Evolutionary conservation across 1,140 invertebrate genomes (phyloP).

Genomic region (Penaeus japonicus): DNA sequence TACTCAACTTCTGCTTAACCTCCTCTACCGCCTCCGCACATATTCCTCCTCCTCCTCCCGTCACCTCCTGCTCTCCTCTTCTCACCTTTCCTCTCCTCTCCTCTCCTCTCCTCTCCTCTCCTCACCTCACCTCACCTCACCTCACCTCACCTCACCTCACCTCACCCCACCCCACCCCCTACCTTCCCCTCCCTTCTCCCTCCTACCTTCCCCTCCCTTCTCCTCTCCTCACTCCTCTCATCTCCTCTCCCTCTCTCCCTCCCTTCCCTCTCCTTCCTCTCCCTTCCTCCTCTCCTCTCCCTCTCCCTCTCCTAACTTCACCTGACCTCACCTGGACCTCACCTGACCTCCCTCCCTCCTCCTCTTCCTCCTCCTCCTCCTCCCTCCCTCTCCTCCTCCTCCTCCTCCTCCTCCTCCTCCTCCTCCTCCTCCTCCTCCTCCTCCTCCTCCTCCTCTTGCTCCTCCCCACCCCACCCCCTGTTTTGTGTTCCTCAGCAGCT

Average conservation of each 20-base stretch:
- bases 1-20: neutral
- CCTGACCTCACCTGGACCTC: no score
- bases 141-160: no score
- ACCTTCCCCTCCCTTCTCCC: no score
- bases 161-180: no score
- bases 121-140: no score
- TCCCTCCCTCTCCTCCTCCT: neutral
- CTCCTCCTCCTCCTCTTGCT: neutral
- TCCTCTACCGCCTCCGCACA: neutral
- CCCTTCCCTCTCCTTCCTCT: neutral
- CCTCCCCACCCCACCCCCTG: neutral
- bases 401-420: neutral
- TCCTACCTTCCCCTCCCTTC: no score
- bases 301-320: neutral
- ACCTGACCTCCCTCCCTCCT: no score
- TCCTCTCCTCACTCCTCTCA: neutral
- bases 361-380: neutral
- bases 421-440: neutral
- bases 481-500: neutral
- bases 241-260: neutral
- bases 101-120: no score
- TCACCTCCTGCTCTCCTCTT: neutral
- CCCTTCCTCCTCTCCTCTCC: neutral
- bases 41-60: neutral
- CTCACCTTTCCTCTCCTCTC: neutral